A percentile compares a stretch with the other conserved stretches of the same genome.
phyloP scores from a whole-genome alignment of 2,888 invertebrate species.

The Orthonychiurus folsomi region DNA sequence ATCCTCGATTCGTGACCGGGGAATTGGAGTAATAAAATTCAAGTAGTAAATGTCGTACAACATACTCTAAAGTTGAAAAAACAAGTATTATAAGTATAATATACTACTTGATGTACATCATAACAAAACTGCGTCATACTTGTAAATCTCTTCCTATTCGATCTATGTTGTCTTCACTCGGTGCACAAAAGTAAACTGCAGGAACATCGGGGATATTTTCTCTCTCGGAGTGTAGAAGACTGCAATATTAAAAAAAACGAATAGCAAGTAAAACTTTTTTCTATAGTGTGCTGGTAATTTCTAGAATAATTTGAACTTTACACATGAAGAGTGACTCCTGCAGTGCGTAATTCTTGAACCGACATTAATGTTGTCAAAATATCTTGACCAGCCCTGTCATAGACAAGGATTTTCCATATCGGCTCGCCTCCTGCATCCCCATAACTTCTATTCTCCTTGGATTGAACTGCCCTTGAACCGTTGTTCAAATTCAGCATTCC shows the following conservation, averaged over 20 bases:
- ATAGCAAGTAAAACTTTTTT: too few species aligned
- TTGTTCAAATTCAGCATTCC: conserved; percentile 79
- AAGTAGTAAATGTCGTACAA: conserved; percentile 90
- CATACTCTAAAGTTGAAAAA: conserved; percentile 59
- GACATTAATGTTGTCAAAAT: conserved; percentile 95
- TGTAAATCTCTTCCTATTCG: conserved; percentile 84
- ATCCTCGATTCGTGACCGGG: conserved; percentile 87
- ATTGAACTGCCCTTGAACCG: neutral
- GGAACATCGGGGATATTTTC: conserved; percentile 92
- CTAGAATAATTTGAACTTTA: conserved; percentile 49
- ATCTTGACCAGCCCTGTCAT: conserved; percentile 93
- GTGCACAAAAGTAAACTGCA: conserved; percentile 94
- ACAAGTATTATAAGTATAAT: too few species aligned
- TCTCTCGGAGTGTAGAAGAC: conserved; percentile 67
- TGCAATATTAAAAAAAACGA: conserved; percentile 47
- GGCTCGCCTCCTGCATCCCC: conserved; percentile 69
- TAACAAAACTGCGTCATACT: conserved; percentile 13
- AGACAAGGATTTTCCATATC: conserved; percentile 91
- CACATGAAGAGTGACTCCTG: conserved; percentile 97
- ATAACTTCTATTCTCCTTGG: conserved; percentile 57
- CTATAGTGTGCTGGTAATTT: neutral
- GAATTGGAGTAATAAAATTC: conserved; percentile 93
- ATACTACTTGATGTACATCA: too few species aligned
- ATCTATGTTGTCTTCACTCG: conserved; percentile 89
- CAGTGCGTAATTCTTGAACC: conserved; percentile 86